Base-by-base conservation (phyloP, 2,888 invertebrate species). In the Pelosia muscerda region DNA sequence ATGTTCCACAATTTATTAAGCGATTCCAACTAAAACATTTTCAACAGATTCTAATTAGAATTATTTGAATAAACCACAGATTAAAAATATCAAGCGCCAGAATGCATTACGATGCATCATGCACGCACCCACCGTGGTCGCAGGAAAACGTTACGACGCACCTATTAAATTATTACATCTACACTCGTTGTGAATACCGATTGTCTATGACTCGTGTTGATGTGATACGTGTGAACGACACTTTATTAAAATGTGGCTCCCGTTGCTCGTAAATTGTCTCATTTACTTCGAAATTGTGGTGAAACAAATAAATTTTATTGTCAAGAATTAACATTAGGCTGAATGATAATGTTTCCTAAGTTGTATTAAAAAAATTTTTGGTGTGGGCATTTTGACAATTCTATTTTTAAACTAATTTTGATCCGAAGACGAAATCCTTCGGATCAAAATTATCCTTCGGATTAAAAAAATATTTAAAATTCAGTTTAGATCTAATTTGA, bases 91-190 rank as follows among this genome's bases (percentile, higher is more conserved):
- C 60, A 77, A 77, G 73, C 71, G 70, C 68, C 71, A 26, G 57
- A 57, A 60, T 74, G 74, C 79, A 79, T 77, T 73, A 72, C 62
- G 71, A 72, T 77, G 78, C 84, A 84, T 73, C 71, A 68, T 54
- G 74, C 73, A 78, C 77, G 23, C 54, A 28, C 76, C 79, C 86
- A 80, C 86, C 85, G 81, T 77, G 69, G 73, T 73, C 79, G 81
- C 83, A 84, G 85, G 85, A 85, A 85, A 77, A 69, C 74, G 73
- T 71, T 73, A 69, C 69, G 74, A 81, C 80, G 81, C 72, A 80
- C 67, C 80, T 73, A 84, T 86, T 85, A 85, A 85, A 81, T 81
- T 81, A 84, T 84, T 79, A 83, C 78, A 77, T 72, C 66, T 63
- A 74, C 63, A 75, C 79, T 60, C 66, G 68, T 65, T 59, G 34